These are phyloP conservation scores for Leptoteleia sp. DNA, from an alignment of 1,140 invertebrate genomes.

Conservation along the genomic window DNA sequence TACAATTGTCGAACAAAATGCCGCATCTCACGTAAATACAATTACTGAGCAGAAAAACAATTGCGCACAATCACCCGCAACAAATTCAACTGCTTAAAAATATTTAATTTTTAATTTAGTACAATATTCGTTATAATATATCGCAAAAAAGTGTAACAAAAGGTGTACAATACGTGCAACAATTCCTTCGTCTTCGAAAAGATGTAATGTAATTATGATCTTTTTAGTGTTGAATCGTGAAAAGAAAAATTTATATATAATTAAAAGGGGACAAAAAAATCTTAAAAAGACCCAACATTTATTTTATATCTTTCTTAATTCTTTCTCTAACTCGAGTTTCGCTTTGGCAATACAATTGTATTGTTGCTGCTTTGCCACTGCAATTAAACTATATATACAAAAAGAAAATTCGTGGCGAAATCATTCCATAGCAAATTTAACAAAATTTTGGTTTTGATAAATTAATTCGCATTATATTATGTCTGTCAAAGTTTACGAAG, in stretches of 20 bases:
- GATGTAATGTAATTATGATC: not conserved
- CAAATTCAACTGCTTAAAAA: constrained; percentile 42
- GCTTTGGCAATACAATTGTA: constrained; percentile 43
- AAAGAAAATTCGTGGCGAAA: constrained; percentile 18
- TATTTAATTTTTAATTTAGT: constrained; percentile 31
- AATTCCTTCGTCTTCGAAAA: constrained; percentile 7
- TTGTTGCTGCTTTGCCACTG: constrained; percentile 29
- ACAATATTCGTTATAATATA: constrained; percentile 8
- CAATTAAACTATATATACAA: constrained; percentile 56
- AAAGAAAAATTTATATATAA: too few relatives aligned
- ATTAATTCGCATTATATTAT: constrained; percentile 19
- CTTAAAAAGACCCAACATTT: too few relatives aligned
- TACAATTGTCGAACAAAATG: constrained; percentile 35
- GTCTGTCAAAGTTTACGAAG: constrained; percentile 3
- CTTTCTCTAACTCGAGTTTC: constrained; percentile 26
- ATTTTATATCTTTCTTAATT: too few relatives aligned
- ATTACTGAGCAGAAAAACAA: constrained; percentile 28
- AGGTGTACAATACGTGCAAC: constrained; percentile 23
- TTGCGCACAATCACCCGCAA: constrained; percentile 24
- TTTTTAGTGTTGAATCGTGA: too few relatives aligned
- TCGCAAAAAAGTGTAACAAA: constrained; percentile 36
- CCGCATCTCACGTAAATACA: constrained; percentile 12
- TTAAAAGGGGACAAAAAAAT: not conserved
- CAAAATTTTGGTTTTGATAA: constrained; percentile 22
- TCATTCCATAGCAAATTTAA: not conserved